These are phyloP conservation scores for Pogonophryne albipinna DNA, from an alignment of 2,797 vertebrate species.

Conservation along the genomic window DNA sequence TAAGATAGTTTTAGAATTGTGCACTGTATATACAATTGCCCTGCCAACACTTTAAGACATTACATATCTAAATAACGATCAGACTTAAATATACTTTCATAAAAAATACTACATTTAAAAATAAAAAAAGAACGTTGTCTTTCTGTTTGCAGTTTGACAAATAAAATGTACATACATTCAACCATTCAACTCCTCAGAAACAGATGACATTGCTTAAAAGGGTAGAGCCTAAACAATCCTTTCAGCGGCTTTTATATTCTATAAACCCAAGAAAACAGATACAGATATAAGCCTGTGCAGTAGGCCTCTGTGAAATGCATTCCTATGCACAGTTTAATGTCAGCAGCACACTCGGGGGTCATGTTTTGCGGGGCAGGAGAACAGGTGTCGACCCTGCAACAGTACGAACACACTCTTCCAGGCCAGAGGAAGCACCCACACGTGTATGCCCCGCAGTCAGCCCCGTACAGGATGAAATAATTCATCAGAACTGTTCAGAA, in stretches of 20 bases:
- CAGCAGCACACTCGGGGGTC: constrained; percentile 73
- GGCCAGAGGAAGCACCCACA: constrained; percentile 83
- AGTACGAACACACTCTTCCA: constrained; percentile 73
- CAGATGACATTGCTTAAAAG: neutral
- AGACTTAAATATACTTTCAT: neutral
- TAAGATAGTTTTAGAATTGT: neutral
- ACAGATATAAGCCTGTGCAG: constrained; percentile 21
- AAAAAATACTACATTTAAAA: neutral
- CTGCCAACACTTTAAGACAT: neutral
- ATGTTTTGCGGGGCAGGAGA: constrained; percentile 70
- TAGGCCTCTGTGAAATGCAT: constrained; percentile 42
- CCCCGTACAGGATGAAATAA: constrained; percentile 79
- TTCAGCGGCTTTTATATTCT: neutral
- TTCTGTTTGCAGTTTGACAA: neutral
- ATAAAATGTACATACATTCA: neutral
- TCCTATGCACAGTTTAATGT: constrained; percentile 69
- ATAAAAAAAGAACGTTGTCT: neutral
- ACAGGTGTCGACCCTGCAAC: constrained; percentile 85
- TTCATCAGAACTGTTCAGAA: constrained; percentile 81
- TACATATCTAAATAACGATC: neutral
- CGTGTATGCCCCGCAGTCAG: constrained; percentile 86
- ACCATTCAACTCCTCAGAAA: neutral
- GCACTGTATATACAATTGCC: neutral
- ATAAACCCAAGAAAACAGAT: constrained; percentile 5
- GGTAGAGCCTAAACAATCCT: neutral